Percentiles rank a stretch among this genome's conserved stretches.
Conservation (phyloP, 2,888 invertebrate genomes). For the Psococerastis gibbosa region DNA sequence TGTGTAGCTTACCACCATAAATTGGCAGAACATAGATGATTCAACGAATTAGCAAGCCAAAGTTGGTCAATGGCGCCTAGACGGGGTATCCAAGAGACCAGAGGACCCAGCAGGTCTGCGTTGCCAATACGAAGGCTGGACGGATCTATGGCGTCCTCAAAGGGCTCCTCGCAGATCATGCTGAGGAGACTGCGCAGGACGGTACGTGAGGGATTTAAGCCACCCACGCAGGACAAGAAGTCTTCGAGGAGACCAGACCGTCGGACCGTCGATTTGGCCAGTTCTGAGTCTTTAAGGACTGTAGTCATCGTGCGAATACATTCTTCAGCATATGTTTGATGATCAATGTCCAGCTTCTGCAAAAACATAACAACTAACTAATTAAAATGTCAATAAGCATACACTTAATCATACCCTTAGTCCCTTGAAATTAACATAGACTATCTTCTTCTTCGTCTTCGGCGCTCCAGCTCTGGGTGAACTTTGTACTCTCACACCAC, state of each 20-base stretch:
- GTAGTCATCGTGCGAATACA: slow-evolving; percentile 19
- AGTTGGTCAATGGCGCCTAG: slow-evolving; percentile 26
- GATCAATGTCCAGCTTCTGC: slow-evolving; percentile 18
- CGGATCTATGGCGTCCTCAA: slow-evolving; percentile 12
- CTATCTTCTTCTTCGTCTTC: too few species aligned
- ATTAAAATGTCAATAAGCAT: too few species aligned
- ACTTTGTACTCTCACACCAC: too few species aligned
- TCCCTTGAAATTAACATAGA: too few species aligned
- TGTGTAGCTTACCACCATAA: slow-evolving; percentile 24
- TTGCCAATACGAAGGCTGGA: slow-evolving; percentile 20
- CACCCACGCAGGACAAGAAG: slow-evolving; percentile 15
- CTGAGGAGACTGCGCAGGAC: slow-evolving; percentile 15
- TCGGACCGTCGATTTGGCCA: slow-evolving; percentile 13
- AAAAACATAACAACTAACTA: slow-evolving; percentile 13
- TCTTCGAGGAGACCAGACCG: slow-evolving; percentile 14
- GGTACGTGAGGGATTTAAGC: slow-evolving; percentile 14
- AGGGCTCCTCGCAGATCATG: slow-evolving; percentile 16
- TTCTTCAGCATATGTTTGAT: slow-evolving; percentile 18
- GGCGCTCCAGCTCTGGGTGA: too few species aligned
- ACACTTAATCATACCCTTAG: too few species aligned
- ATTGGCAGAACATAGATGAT: slow-evolving; percentile 30
- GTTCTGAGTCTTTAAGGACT: slow-evolving; percentile 17
- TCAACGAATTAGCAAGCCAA: slow-evolving; percentile 25
- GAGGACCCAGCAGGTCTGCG: slow-evolving; percentile 29
- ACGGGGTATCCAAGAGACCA: slow-evolving; percentile 32